These are phyloP conservation scores for Chelmon rostratus DNA, from an alignment of 2,797 vertebrate genomes.

Conservation along the genomic window DNA sequence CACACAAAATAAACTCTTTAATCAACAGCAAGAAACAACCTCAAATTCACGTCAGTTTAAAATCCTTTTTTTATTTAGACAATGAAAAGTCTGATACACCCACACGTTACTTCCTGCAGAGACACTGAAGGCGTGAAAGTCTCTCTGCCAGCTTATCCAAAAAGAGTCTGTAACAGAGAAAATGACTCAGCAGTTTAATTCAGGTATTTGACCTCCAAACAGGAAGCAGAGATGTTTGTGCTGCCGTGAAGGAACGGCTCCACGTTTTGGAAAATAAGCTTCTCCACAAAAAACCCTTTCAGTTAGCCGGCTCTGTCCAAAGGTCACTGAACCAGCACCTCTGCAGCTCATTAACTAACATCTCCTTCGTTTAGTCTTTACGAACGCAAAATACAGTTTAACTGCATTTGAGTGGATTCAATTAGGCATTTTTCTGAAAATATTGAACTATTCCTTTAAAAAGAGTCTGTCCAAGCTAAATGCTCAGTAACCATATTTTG, in stretches of 20 bases:
- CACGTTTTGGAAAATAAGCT: background rate
- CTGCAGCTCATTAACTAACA: background rate
- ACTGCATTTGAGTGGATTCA: background rate
- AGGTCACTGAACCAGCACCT: no score
- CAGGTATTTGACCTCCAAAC: background rate
- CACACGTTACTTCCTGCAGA: slow-evolving; percentile 41
- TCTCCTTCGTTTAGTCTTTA: background rate
- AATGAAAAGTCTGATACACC: slow-evolving; percentile 48
- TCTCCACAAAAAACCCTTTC: no score
- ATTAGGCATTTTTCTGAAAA: no score
- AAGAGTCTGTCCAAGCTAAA: no score
- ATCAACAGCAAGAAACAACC: background rate
- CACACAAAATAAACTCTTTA: background rate
- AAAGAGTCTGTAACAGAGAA: background rate
- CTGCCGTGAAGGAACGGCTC: background rate
- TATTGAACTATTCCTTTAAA: no score
- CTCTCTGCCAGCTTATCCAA: slow-evolving; percentile 32
- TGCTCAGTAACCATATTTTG: no score
- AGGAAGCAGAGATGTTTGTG: background rate
- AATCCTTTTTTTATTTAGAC: slow-evolving; percentile 53
- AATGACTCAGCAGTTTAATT: background rate
- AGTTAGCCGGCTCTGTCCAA: no score
- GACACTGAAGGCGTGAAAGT: slow-evolving; percentile 61
- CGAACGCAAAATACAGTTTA: background rate
- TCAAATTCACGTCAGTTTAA: slow-evolving; percentile 20